Evolutionary conservation across 2,113 vertebrate genomes (phyloP).

Genomic region (Oreocharis arfaki): DNA sequence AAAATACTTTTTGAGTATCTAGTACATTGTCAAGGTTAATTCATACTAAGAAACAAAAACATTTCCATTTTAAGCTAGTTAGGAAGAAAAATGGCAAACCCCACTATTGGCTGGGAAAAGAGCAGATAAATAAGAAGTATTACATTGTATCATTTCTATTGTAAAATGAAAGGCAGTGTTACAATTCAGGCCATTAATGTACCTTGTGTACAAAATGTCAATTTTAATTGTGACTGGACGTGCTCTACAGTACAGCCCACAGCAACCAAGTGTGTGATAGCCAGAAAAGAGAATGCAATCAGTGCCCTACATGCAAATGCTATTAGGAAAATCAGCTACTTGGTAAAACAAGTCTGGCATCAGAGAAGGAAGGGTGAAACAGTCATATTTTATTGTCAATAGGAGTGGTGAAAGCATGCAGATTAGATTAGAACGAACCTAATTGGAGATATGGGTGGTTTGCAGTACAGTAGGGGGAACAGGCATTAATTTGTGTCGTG

Average conservation of each 20-base stretch:
- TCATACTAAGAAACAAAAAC: neutral
- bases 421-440: constrained; percentile 67
- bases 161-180: neutral
- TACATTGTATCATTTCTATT: neutral
- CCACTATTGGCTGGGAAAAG: neutral
- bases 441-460: constrained; percentile 55
- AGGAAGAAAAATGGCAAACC: neutral
- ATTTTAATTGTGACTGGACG: neutral
- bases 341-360: constrained; percentile 24
- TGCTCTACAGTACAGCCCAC: neutral
- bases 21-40: neutral
- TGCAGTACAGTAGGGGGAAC: constrained; percentile 45
- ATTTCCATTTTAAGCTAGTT: neutral
- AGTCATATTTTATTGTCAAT: constrained; percentile 61
- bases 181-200: neutral
- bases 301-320: neutral
- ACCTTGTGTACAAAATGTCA: neutral
- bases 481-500: constrained; percentile 69
- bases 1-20: neutral
- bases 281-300: neutral
- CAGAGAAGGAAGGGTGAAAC: neutral
- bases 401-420: constrained; percentile 54
- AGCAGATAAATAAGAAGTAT: neutral
- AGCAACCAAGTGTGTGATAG: neutral
- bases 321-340: constrained; percentile 21